These are phyloP conservation scores for Lepas anatifera DNA, from an alignment of 2,888 invertebrate genomes.

Conservation along the genomic window DNA sequence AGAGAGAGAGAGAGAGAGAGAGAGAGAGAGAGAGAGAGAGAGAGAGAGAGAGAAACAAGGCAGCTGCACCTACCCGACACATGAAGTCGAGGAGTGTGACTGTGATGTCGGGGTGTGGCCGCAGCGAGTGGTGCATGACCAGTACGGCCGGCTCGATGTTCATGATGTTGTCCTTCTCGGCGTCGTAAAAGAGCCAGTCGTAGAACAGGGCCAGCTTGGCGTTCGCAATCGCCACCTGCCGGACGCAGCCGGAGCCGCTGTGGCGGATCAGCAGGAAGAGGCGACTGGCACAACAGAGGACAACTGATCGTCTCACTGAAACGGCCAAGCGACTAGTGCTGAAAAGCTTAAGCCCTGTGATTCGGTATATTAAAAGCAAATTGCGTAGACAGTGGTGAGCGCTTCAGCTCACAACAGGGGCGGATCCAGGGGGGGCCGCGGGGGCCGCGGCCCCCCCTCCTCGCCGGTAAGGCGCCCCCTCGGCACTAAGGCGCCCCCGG, in stretches of 20 bases:
- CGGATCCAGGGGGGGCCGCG: no score
- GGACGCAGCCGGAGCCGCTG: background rate
- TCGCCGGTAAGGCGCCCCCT: no score
- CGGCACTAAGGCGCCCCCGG: no score
- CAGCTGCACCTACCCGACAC: conserved; percentile 47
- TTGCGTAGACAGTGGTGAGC: no score
- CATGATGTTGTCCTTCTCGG: conserved; percentile 87
- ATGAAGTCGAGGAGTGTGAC: conserved; percentile 81
- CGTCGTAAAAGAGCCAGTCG: conserved; percentile 86
- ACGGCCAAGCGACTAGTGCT: no score
- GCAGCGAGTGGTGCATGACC: conserved; percentile 87
- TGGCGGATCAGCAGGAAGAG: no score
- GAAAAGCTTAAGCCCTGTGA: no score
- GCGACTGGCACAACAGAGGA: no score
- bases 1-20: background rate
- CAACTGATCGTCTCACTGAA: no score
- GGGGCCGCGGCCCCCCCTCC: no score
- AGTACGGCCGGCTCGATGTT: conserved; percentile 89
- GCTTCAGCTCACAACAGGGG: no score
- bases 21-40: conserved; percentile 2
- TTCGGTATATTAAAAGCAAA: no score
- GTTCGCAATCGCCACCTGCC: conserved; percentile 64
- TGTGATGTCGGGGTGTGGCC: conserved; percentile 80
- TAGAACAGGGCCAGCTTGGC: conserved; percentile 84
- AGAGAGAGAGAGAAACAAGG: conserved; percentile 1